Conservation (phyloP, 2,888 invertebrate genomes). For the Cacoxenus indagator region DNA sequence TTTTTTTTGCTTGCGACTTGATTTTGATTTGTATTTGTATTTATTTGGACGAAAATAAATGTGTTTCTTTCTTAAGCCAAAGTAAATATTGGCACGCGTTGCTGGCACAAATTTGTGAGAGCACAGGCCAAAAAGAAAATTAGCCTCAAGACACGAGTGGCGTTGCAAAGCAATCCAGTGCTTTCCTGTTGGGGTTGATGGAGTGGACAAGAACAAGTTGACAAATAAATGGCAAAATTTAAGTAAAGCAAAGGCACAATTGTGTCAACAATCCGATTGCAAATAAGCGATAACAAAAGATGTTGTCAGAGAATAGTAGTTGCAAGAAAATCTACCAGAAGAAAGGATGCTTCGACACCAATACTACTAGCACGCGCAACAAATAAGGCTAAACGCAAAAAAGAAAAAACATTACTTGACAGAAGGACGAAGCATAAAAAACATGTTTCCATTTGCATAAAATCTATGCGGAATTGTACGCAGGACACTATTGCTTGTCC, state of each 20-base stretch:
- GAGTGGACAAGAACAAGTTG: not conserved
- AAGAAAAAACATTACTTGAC: too few relatives aligned
- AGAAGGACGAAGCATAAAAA: too few relatives aligned
- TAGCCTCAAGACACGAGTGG: not conserved
- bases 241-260: conserved; percentile 1
- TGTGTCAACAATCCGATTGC: conserved; percentile 26
- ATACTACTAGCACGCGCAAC: not conserved
- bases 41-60: conserved; percentile 15
- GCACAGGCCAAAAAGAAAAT: not conserved
- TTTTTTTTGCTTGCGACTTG: not conserved
- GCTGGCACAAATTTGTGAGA: not conserved
- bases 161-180: not conserved
- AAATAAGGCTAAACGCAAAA: too few relatives aligned
- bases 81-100: conserved; percentile 31
- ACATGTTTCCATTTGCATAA: too few relatives aligned
- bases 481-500: too few relatives aligned
- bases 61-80: conserved; percentile 28
- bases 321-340: not conserved
- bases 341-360: not conserved
- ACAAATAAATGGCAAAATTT: conserved; percentile 8
- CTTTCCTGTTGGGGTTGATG: not conserved
- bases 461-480: too few relatives aligned
- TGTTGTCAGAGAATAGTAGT: not conserved
- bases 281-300: conserved; percentile 11
- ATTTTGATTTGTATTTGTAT: conserved; percentile 9